Evolutionary conservation across 2,888 invertebrate species (phyloP).

Genomic region (Allolobophora icterica): DNA sequence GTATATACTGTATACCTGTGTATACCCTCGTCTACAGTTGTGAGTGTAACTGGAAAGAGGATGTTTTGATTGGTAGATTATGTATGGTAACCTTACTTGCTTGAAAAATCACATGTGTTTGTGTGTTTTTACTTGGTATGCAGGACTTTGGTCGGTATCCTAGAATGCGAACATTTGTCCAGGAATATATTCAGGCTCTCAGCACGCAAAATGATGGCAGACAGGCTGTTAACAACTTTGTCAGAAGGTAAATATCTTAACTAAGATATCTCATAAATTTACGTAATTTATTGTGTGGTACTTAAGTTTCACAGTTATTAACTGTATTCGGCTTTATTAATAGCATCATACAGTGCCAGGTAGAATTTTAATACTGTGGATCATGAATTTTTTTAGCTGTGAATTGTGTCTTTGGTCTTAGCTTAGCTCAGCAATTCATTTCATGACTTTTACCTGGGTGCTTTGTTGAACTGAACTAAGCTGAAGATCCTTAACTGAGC

Average conservation of each 20-base stretch:
- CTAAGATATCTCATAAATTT: not conserved
- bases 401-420: not conserved
- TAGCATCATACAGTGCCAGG: not conserved
- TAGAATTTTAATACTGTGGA: not conserved
- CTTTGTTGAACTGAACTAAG: not conserved
- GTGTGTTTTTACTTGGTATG: not conserved
- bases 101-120: not conserved
- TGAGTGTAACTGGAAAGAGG: not conserved
- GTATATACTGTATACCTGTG: too few relatives aligned
- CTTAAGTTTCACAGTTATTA: too few relatives aligned
- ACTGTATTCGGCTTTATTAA: not conserved
- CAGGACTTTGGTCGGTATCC: conserved; percentile 80
- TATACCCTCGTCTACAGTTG: too few relatives aligned
- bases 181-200: conserved; percentile 76
- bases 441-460: not conserved
- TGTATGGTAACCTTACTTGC: not conserved
- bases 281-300: not conserved
- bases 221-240: conserved; percentile 75
- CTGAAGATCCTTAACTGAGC: not conserved
- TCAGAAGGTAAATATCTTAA: conserved; percentile 68
- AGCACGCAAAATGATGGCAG: conserved; percentile 77
- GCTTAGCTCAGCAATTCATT: not conserved
- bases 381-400: not conserved
- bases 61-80: not conserved
- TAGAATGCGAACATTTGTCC: conserved; percentile 76